Evolutionary conservation across 2,797 vertebrate genomes (phyloP).

Genomic region (Naso thynnoides): DNA sequence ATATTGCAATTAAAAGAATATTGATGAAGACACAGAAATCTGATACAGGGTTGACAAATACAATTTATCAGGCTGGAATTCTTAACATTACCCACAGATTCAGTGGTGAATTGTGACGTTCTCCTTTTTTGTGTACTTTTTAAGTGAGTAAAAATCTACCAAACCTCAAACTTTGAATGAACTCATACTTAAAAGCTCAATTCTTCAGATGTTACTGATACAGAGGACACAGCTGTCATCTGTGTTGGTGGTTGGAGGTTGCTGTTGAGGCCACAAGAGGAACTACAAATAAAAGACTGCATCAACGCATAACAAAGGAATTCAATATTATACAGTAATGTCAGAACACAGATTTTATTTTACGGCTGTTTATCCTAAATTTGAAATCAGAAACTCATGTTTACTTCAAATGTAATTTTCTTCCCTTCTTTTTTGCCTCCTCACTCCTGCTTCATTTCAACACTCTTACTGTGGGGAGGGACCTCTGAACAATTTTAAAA

Average conservation of each 20-base stretch:
- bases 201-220: conserved; percentile 39
- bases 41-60: neutral
- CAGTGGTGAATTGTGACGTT: neutral
- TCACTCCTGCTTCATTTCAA: neutral
- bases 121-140: conserved; percentile 1
- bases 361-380: conserved; percentile 8
- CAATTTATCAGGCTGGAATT: neutral
- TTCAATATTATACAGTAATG: conserved; percentile 31
- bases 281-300: conserved; percentile 52
- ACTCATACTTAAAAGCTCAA: conserved; percentile 17
- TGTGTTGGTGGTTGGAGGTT: conserved; percentile 35
- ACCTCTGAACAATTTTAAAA: conserved; percentile 42
- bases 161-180: conserved; percentile 33
- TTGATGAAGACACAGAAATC: no score
- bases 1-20: no score
- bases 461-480: conserved; percentile 18
- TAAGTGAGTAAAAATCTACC: conserved; percentile 8
- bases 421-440: neutral
- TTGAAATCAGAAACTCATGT: conserved; percentile 13
- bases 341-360: conserved; percentile 7
- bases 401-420: neutral
- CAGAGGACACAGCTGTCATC: conserved; percentile 36
- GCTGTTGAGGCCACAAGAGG: conserved; percentile 21
- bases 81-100: no score
- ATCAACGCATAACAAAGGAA: conserved; percentile 26